Conservation (phyloP, 2,888 invertebrate species). For the Ctenicera cuprea region DNA sequence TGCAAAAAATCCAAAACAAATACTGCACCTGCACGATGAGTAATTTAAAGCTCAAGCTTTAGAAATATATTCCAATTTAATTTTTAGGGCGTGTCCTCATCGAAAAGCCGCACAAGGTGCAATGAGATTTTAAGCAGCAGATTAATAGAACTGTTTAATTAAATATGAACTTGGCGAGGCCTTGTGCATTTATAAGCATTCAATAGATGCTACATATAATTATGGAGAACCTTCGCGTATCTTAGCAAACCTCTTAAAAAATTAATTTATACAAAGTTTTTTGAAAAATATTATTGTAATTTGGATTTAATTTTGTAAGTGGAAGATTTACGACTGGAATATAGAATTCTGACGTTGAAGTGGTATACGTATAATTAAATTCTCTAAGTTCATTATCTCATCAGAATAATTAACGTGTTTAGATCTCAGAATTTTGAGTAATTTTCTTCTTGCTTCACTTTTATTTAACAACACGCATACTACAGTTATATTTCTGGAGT, state of each 20-base stretch:
- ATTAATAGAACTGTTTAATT: constrained; percentile 5
- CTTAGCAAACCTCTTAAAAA: constrained; percentile 1
- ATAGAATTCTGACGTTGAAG: constrained; percentile 41
- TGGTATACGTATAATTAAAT: constrained; percentile 42
- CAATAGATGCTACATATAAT: background rate
- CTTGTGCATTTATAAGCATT: background rate
- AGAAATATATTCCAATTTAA: constrained; percentile 21
- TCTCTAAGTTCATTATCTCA: constrained; percentile 42
- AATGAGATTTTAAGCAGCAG: constrained; percentile 5
- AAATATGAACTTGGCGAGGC: background rate
- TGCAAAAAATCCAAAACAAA: constrained; percentile 18
- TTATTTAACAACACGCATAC: constrained; percentile 31
- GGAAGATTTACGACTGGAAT: constrained; percentile 37
- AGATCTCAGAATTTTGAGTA: constrained; percentile 37
- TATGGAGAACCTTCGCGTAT: background rate
- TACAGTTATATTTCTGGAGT: constrained; percentile 16
- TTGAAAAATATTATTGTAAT: constrained; percentile 36
- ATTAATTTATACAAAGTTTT: constrained; percentile 14
- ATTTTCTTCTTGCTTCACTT: constrained; percentile 31
- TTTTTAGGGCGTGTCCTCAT: constrained; percentile 21
- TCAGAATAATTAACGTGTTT: constrained; percentile 44
- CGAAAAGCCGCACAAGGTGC: background rate
- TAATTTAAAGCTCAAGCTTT: constrained; percentile 14
- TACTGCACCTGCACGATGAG: constrained; percentile 26
- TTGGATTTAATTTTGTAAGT: constrained; percentile 40